Conservation (phyloP, 1,140 invertebrate genomes). For the Acromyrmex echinatior region DNA sequence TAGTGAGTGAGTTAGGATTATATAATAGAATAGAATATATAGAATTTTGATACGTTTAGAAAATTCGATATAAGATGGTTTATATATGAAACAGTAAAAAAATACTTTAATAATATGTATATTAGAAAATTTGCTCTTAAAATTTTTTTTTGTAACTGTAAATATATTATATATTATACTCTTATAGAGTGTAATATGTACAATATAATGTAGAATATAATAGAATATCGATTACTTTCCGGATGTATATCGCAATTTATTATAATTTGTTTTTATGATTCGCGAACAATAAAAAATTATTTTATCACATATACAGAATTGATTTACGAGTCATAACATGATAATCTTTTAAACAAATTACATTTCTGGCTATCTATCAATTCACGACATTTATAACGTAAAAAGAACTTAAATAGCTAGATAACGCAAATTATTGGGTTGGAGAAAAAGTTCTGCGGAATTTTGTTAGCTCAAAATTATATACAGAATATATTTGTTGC, state of each 20-base stretch:
- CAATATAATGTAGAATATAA: neutral
- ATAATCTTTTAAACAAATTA: neutral
- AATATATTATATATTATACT: neutral
- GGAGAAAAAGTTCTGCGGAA: no score
- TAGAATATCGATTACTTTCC: neutral
- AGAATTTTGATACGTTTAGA: neutral
- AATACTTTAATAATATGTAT: conserved; percentile 26
- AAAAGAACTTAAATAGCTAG: neutral
- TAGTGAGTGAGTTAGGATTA: conserved; percentile 24
- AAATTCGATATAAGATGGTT: neutral
- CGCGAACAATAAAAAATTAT: neutral
- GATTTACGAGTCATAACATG: neutral
- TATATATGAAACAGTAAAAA: neutral
- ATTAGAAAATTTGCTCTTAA: neutral
- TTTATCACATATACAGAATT: neutral
- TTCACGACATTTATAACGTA: neutral
- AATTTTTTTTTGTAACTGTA: neutral
- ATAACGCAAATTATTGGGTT: neutral
- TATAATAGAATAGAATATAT: neutral
- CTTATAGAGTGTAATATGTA: neutral
- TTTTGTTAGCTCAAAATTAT: no score
- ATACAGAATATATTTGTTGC: no score
- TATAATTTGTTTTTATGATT: neutral
- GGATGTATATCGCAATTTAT: neutral
- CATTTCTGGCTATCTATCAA: neutral